Percentiles rank a stretch among this genome's conserved stretches.
These are phyloP conservation scores for Fistularia commersonii DNA, from an alignment of 2,797 vertebrate species.

Conservation along the genomic window DNA sequence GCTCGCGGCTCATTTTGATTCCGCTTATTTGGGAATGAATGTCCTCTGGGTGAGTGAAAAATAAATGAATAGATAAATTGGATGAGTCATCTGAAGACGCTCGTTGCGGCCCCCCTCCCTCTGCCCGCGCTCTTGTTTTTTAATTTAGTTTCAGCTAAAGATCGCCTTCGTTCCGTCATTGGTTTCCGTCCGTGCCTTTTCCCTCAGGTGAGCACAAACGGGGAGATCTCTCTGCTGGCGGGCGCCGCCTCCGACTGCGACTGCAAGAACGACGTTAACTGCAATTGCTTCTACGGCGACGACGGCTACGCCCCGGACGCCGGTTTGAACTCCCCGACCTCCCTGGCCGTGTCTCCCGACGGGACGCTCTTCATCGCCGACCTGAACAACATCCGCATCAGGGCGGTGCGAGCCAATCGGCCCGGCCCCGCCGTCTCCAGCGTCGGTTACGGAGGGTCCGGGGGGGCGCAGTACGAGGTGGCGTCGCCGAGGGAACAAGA, in stretches of 20 bases:
- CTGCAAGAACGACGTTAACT: conserved; percentile 99
- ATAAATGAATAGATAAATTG: too few relatives aligned
- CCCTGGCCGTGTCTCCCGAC: conserved; percentile 93
- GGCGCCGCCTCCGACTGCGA: conserved; percentile 96
- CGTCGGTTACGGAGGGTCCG: conserved; percentile 78
- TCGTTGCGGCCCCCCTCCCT: too few relatives aligned
- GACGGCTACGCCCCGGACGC: conserved; percentile 97
- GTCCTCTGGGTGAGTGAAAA: background rate
- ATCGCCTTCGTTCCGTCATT: background rate
- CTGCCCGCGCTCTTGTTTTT: too few relatives aligned
- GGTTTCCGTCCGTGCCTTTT: background rate
- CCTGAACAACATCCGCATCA: conserved; percentile 96
- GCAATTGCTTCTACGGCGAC: conserved; percentile 97
- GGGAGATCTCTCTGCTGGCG: conserved; percentile 95
- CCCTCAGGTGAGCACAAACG: conserved; percentile 88
- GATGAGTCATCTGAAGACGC: too few relatives aligned
- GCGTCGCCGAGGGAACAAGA: conserved; percentile 96
- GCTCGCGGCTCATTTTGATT: background rate
- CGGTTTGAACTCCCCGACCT: conserved; percentile 93
- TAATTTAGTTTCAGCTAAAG: too few relatives aligned
- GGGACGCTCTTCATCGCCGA: conserved; percentile 95
- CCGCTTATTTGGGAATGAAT: conserved; percentile 16
- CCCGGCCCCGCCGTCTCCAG: conserved; percentile 82
- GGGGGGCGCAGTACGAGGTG: conserved; percentile 89
- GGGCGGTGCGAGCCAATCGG: conserved; percentile 90